Conservation (phyloP, 1,140 invertebrate species). For the Spodoptera frugiperda region DNA sequence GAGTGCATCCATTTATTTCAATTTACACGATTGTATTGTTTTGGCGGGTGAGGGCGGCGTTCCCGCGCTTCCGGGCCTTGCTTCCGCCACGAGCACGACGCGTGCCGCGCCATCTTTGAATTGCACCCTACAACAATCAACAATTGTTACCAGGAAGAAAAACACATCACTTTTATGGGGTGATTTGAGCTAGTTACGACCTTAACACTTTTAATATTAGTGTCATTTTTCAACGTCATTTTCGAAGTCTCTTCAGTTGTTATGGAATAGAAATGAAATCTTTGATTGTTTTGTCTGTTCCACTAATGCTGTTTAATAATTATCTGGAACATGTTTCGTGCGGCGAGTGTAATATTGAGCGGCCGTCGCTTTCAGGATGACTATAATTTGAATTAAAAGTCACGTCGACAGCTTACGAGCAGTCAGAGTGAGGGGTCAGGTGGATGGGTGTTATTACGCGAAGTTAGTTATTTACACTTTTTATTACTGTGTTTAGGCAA, state of each 20-base stretch:
- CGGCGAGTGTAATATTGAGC: slow-evolving; percentile 62
- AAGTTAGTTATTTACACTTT: slow-evolving; percentile 14
- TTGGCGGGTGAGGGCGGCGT: slow-evolving; percentile 72
- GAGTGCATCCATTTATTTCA: slow-evolving; percentile 84
- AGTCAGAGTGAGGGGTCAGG: background rate
- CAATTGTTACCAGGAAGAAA: slow-evolving; percentile 69
- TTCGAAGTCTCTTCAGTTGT: slow-evolving; percentile 23
- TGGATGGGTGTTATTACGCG: slow-evolving; percentile 28
- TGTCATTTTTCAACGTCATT: slow-evolving; percentile 42
- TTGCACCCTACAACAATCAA: slow-evolving; percentile 77
- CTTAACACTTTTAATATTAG: slow-evolving; percentile 43
- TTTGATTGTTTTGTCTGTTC: slow-evolving; percentile 79
- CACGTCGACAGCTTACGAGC: slow-evolving; percentile 51
- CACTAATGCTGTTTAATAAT: slow-evolving; percentile 82
- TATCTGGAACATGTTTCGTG: slow-evolving; percentile 73
- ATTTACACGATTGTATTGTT: slow-evolving; percentile 84
- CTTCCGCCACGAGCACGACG: slow-evolving; percentile 80
- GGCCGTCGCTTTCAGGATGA: slow-evolving; percentile 60
- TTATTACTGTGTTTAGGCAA: background rate
- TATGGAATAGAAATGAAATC: slow-evolving; percentile 50
- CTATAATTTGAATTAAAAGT: slow-evolving; percentile 72
- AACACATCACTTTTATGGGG: slow-evolving; percentile 57
- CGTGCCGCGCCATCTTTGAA: slow-evolving; percentile 83
- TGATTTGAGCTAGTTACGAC: slow-evolving; percentile 42
- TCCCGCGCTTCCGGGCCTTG: slow-evolving; percentile 76